These are phyloP conservation scores for Agelastica alni DNA, from an alignment of 2,888 invertebrate genomes.

Conservation along the genomic window DNA sequence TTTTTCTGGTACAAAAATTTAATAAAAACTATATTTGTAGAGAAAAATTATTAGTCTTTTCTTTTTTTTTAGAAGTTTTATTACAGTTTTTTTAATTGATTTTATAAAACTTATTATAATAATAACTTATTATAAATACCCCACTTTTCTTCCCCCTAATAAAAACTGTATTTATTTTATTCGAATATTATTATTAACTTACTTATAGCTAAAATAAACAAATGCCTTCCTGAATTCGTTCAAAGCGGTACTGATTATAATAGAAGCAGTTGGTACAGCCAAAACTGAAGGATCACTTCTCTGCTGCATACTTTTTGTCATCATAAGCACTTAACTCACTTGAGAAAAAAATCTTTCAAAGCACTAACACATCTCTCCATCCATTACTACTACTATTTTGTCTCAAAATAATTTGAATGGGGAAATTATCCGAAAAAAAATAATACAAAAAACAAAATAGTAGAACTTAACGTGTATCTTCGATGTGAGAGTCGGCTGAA, in stretches of 20 bases:
- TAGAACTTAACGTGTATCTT: conserved; percentile 43
- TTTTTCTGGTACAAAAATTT: too few species aligned
- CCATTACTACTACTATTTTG: conserved; percentile 43
- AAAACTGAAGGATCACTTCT: conserved; percentile 52
- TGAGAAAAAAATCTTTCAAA: conserved; percentile 2
- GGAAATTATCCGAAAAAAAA: conserved; percentile 5
- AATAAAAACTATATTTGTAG: too few species aligned
- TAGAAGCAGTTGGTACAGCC: conserved; percentile 56
- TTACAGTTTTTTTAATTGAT: too few species aligned
- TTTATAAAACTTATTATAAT: too few species aligned
- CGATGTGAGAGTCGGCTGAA: conserved; percentile 22
- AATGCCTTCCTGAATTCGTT: conserved; percentile 58
- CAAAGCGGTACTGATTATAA: conserved; percentile 60
- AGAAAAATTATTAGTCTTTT: too few species aligned
- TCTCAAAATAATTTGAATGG: conserved; percentile 4
- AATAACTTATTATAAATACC: too few species aligned
- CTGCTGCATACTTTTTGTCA: conserved; percentile 37
- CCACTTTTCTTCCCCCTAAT: too few species aligned
- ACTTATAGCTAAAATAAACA: conserved; percentile 60
- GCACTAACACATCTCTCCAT: conserved; percentile 2
- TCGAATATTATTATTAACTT: too few species aligned
- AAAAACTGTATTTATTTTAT: too few species aligned
- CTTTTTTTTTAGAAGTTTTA: too few species aligned
- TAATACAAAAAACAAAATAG: conserved; percentile 29
- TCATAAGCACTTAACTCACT: conserved; percentile 11